phyloP scores from a whole-genome alignment of 2,797 vertebrate species.

The Enteromius afrohamiltoni region DNA sequence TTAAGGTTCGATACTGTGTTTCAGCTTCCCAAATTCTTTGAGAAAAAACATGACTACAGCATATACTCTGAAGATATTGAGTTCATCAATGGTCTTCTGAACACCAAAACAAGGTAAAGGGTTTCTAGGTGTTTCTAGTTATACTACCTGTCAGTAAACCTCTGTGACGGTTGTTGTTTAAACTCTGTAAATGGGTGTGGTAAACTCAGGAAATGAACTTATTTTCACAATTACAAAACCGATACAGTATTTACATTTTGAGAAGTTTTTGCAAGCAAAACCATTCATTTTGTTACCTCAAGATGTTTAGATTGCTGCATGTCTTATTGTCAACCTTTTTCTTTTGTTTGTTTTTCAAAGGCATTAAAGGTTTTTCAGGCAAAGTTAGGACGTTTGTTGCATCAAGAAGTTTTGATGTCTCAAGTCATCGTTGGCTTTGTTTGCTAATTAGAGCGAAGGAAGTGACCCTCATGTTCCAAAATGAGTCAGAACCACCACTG shows the following conservation, averaged over 20 bases:
- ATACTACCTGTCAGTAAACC: neutral
- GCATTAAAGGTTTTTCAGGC: neutral
- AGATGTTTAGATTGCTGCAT: neutral
- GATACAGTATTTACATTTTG: neutral
- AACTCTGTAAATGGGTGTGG: neutral
- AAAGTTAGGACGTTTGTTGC: neutral
- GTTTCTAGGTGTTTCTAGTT: neutral
- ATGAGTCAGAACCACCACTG: neutral
- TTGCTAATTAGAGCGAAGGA: neutral
- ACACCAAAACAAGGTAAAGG: constrained; percentile 82
- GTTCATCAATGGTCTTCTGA: constrained; percentile 85
- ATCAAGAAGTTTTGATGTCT: neutral
- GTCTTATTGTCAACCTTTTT: neutral
- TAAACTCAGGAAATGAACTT: neutral
- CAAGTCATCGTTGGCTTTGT: neutral
- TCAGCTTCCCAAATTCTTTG: constrained; percentile 87
- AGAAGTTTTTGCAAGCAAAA: neutral
- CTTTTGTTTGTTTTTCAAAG: neutral
- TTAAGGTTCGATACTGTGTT: constrained; percentile 51
- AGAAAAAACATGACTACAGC: constrained; percentile 81
- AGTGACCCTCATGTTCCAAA: neutral
- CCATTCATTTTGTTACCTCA: neutral
- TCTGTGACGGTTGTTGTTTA: neutral
- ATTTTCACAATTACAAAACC: neutral
- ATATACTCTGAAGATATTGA: constrained; percentile 87